Conservation (phyloP, 2,888 invertebrate genomes). For the Ctenicera cuprea region DNA sequence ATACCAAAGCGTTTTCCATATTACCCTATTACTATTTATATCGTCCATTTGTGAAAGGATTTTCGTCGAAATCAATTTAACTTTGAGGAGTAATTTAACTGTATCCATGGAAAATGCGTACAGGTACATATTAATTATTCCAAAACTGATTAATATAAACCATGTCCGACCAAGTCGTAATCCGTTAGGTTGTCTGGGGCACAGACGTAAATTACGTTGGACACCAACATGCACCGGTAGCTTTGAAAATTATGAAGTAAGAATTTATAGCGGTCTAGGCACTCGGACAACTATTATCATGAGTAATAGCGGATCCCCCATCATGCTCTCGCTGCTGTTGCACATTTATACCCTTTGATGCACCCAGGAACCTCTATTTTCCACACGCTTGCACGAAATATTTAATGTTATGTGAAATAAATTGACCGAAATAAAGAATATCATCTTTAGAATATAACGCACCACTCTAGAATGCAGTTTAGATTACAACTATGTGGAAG, state of each 20-base stretch:
- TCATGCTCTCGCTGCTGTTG: slow-evolving; percentile 36
- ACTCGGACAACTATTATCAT: slow-evolving; percentile 50
- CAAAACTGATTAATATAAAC: slow-evolving; percentile 35
- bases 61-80: slow-evolving; percentile 41
- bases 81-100: slow-evolving; percentile 28
- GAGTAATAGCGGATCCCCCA: slow-evolving; percentile 46
- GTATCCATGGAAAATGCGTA: not conserved
- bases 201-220: slow-evolving; percentile 40
- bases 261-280: slow-evolving; percentile 52
- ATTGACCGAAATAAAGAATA: not conserved
- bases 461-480: too few species aligned
- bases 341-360: slow-evolving; percentile 38
- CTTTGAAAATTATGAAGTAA: slow-evolving; percentile 53
- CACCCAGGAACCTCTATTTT: slow-evolving; percentile 2
- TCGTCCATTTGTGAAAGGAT: slow-evolving; percentile 36
- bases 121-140: slow-evolving; percentile 36
- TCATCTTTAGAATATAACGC: too few species aligned
- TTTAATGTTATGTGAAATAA: not conserved
- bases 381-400: not conserved
- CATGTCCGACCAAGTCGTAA: slow-evolving; percentile 30
- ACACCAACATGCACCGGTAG: slow-evolving; percentile 48
- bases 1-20: slow-evolving; percentile 55
- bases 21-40: slow-evolving; percentile 48
- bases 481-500: too few species aligned
- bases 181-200: slow-evolving; percentile 16